These are phyloP conservation scores for Euspilapteryx auroguttella DNA, from an alignment of 2,888 invertebrate species.

Conservation along the genomic window DNA sequence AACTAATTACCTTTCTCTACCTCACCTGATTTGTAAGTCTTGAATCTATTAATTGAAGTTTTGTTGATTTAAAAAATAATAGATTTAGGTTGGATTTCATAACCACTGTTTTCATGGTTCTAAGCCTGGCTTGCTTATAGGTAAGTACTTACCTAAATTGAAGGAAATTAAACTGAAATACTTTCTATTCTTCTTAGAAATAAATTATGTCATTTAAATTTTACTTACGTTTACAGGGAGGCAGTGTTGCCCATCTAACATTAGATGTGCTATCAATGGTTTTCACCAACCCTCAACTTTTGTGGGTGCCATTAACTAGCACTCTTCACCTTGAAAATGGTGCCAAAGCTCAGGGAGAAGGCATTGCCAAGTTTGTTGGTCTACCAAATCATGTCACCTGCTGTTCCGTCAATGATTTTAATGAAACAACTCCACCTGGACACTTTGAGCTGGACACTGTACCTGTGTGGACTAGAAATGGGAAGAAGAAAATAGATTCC, in stretches of 20 bases:
- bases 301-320: conserved; percentile 74
- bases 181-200: too few species aligned
- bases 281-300: conserved; percentile 59
- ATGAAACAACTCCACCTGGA: conserved; percentile 66
- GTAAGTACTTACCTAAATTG: too few species aligned
- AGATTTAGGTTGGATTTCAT: too few species aligned
- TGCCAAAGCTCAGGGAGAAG: conserved; percentile 64
- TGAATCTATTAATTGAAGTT: too few species aligned
- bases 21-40: too few species aligned
- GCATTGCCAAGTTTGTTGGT: conserved; percentile 73
- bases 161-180: too few species aligned
- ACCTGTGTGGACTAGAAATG: conserved; percentile 78
- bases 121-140: too few species aligned
- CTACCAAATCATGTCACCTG: conserved; percentile 43
- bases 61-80: too few species aligned
- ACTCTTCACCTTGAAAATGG: conserved; percentile 68
- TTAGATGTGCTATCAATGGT: conserved; percentile 73
- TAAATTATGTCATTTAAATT: too few species aligned
- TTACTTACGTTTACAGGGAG: conserved; percentile 69
- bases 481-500: conserved; percentile 73
- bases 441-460: conserved; percentile 71
- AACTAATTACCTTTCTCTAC: too few species aligned
- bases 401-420: conserved; percentile 71
- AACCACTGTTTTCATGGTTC: too few species aligned
- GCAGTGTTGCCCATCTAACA: conserved; percentile 81